A percentile compares a stretch with the other conserved stretches of the same genome.
phyloP scores from a whole-genome alignment of 2,797 vertebrate genomes.

The Acanthopagrus latus region DNA sequence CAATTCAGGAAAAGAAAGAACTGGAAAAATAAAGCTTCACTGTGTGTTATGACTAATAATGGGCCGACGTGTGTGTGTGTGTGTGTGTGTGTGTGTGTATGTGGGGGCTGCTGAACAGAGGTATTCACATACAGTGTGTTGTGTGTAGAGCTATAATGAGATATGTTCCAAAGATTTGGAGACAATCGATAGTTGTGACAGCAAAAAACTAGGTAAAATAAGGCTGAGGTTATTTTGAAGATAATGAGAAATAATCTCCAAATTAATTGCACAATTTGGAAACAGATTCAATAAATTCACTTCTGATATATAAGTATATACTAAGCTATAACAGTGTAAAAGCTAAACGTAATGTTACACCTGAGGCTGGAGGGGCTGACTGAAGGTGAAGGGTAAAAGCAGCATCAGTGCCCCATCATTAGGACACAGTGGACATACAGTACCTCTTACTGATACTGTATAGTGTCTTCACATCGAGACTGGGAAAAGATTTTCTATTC shows the following conservation, averaged over 20 bases:
- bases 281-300: neutral
- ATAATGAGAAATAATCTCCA: constrained; percentile 1
- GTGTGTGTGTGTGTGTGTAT: neutral
- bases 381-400: neutral
- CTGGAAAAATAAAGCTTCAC: neutral
- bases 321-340: neutral
- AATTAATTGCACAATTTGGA: neutral
- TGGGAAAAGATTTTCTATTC: constrained; percentile 60
- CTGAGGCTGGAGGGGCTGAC: neutral
- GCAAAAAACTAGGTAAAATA: neutral
- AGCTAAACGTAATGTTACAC: neutral
- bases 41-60: constrained; percentile 28
- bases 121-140: neutral
- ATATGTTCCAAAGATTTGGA: neutral
- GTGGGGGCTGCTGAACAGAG: neutral
- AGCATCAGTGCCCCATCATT: constrained; percentile 30
- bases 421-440: constrained; percentile 4
- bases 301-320: neutral
- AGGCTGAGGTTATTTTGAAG: neutral
- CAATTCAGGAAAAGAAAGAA: neutral
- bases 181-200: neutral
- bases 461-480: constrained; percentile 45
- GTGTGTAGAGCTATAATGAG: neutral
- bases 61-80: neutral
- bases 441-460: constrained; percentile 45